phyloP scores from a whole-genome alignment of 2,888 invertebrate species.

The Dynastes hyllus region DNA sequence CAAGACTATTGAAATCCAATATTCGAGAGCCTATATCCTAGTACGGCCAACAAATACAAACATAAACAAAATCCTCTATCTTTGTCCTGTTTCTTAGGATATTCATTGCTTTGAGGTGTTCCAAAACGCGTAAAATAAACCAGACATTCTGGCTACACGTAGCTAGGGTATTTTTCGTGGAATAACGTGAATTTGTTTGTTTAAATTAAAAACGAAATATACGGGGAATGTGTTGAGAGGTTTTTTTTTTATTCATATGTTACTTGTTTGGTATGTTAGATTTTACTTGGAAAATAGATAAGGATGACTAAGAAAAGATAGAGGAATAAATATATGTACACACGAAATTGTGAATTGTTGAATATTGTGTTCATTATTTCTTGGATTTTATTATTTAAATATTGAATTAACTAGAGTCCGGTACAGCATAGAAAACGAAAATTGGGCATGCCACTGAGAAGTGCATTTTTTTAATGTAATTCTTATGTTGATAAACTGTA shows the following conservation, averaged over 20 bases:
- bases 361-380: background rate
- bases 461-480: no score
- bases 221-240: no score
- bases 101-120: background rate
- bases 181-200: background rate
- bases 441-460: no score
- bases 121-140: conserved; percentile 7
- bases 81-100: background rate
- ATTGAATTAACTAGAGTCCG: no score
- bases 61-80: conserved; percentile 3
- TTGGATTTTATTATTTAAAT: no score
- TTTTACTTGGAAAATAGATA: conserved; percentile 1
- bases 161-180: background rate
- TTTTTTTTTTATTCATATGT: background rate
- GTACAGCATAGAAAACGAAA: no score
- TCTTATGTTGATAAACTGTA: no score
- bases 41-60: conserved; percentile 19
- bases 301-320: conserved; percentile 1
- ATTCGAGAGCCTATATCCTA: background rate
- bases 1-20: background rate
- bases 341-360: background rate
- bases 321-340: background rate
- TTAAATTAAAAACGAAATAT: background rate
- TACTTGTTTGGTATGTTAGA: conserved; percentile 3
- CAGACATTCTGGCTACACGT: conserved; percentile 15